Evolutionary conservation across 2,113 vertebrate species (phyloP).

Genomic region (Acrocephalus kingi): DNA sequence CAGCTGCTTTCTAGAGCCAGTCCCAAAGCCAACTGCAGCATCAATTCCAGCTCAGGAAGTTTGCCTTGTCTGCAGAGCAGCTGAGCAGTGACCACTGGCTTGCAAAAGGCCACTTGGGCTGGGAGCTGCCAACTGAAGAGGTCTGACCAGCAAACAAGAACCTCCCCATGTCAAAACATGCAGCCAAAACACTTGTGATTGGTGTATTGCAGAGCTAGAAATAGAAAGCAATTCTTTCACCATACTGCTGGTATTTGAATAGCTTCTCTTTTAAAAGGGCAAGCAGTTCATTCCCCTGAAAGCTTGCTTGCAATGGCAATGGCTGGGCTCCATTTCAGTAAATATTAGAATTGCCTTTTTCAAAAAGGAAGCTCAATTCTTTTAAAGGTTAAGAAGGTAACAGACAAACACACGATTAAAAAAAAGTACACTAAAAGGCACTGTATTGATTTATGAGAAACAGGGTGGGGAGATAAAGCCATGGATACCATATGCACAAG

Average conservation of each 20-base stretch:
- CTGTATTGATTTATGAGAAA: neutral
- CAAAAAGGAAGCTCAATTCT: neutral
- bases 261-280: neutral
- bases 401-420: neutral
- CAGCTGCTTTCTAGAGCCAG: neutral
- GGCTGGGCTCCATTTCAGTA: neutral
- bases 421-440: neutral
- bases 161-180: neutral
- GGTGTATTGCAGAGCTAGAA: neutral
- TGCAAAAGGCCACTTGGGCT: neutral
- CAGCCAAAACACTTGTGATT: neutral
- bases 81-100: accelerated
- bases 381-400: slow-evolving; percentile 15
- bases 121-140: neutral
- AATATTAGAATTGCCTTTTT: neutral
- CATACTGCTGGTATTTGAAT: neutral
- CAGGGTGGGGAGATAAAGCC: neutral
- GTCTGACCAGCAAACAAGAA: neutral
- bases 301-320: neutral
- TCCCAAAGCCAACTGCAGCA: neutral
- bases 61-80: neutral
- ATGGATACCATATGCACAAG: neutral
- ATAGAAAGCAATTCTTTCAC: neutral
- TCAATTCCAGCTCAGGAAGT: neutral
- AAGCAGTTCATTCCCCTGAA: neutral